phyloP scores from a whole-genome alignment of 1,140 invertebrate genomes.

The Protaetia brevitarsis region DNA sequence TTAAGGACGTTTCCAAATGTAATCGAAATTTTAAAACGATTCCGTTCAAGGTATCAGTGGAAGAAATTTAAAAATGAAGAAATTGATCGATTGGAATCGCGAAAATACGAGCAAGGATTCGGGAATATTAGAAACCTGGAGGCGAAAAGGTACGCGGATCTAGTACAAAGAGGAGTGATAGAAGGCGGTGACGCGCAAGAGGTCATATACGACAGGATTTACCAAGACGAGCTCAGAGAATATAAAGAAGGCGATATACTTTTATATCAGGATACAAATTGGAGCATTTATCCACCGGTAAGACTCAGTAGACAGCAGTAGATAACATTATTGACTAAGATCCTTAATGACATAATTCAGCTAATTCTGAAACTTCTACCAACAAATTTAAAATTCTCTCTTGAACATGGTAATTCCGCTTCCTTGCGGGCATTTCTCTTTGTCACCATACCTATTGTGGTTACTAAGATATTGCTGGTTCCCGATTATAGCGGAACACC shows the following conservation, averaged over 20 bases:
- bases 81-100: neutral
- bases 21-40: neutral
- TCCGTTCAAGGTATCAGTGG: conserved; percentile 34
- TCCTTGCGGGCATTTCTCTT: no score
- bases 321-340: no score
- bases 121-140: conserved; percentile 30
- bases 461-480: no score
- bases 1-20: no score
- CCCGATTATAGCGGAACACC: no score
- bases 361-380: no score
- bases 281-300: neutral
- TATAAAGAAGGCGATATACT: conserved; percentile 22
- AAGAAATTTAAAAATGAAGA: conserved; percentile 26
- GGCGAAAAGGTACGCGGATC: conserved; percentile 9
- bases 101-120: conserved; percentile 26
- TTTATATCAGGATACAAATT: conserved; percentile 28
- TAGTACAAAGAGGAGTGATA: conserved; percentile 27
- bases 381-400: no score
- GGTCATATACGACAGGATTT: conserved; percentile 31
- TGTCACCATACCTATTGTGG: no score
- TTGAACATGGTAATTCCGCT: no score
- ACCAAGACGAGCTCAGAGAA: conserved; percentile 30
- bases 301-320: no score
- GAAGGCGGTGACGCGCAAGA: conserved; percentile 26
- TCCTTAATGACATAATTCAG: no score